These are phyloP conservation scores for Aurelia sp. DNA, from an alignment of 30 jellyfish, hydroid and myxozoan genomes.

Conservation along the genomic window DNA sequence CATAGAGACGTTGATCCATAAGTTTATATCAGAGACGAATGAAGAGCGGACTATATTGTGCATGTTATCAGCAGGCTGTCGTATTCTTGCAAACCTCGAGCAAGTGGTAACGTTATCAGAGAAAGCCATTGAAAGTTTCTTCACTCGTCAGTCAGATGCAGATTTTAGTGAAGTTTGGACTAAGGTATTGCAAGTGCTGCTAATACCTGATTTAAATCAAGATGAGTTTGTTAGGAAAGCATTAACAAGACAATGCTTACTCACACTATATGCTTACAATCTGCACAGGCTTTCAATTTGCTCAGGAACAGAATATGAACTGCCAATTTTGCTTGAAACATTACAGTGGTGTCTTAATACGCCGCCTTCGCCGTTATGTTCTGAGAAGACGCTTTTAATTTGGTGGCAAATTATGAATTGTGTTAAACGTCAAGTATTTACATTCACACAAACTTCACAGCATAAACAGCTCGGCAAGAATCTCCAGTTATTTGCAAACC, in stretches of 20 bases:
- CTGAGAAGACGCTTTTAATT: conserved; percentile 69
- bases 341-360: conserved; percentile 73
- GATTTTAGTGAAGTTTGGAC: conserved; percentile 68
- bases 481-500: conserved; percentile 27
- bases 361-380: conserved; percentile 42
- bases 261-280: conserved; percentile 75
- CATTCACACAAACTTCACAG: conserved; percentile 7
- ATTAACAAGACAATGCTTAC: conserved; percentile 46
- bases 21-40: conserved; percentile 42
- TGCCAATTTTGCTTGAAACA: conserved; percentile 45
- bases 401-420: conserved; percentile 81
- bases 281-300: conserved; percentile 55
- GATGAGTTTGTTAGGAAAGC: conserved; percentile 83
- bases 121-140: conserved; percentile 63
- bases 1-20: conserved; percentile 36
- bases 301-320: conserved; percentile 36
- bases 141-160: conserved; percentile 59
- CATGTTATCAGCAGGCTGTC: conserved; percentile 77
- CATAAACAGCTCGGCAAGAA: conserved; percentile 45
- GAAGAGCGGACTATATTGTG: conserved; percentile 44
- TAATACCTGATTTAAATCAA: conserved; percentile 79
- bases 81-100: conserved; percentile 75
- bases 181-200: conserved; percentile 32
- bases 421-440: conserved; percentile 37
- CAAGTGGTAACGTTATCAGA: conserved; percentile 72